Conservation (phyloP, 2,797 vertebrate genomes). For the Cryptoprocta ferox region DNA sequence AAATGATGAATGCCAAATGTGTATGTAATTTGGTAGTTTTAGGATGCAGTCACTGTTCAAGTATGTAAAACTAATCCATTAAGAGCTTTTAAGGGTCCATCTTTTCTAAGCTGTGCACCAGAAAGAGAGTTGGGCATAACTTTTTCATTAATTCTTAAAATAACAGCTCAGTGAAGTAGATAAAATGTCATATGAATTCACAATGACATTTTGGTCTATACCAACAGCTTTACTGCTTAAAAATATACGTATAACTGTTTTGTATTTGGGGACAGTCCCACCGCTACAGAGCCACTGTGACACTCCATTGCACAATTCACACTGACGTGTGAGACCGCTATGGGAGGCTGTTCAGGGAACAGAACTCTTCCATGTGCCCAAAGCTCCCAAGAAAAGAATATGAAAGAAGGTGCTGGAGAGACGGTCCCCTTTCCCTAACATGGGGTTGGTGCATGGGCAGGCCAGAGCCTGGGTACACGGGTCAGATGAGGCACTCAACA, state of each 20-base stretch:
- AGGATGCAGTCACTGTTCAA: not conserved
- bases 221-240: not conserved
- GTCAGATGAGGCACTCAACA: fast-evolving
- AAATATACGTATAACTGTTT: not conserved
- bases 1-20: not conserved
- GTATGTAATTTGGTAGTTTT: not conserved
- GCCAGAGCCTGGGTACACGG: fast-evolving
- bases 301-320: fast-evolving
- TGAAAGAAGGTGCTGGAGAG: not conserved
- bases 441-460: fast-evolving
- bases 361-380: not conserved
- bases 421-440: not conserved
- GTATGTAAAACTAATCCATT: not conserved
- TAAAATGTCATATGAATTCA: not conserved
- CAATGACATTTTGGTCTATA: not conserved
- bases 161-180: not conserved
- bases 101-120: not conserved
- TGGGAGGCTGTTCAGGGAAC: not conserved
- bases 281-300: fast-evolving
- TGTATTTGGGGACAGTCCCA: not conserved
- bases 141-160: not conserved
- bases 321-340: fast-evolving
- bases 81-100: not conserved
- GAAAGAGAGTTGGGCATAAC: not conserved
- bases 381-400: not conserved